Evolutionary conservation across 1,140 invertebrate genomes (phyloP).

Genomic region (Apis cerana): DNA sequence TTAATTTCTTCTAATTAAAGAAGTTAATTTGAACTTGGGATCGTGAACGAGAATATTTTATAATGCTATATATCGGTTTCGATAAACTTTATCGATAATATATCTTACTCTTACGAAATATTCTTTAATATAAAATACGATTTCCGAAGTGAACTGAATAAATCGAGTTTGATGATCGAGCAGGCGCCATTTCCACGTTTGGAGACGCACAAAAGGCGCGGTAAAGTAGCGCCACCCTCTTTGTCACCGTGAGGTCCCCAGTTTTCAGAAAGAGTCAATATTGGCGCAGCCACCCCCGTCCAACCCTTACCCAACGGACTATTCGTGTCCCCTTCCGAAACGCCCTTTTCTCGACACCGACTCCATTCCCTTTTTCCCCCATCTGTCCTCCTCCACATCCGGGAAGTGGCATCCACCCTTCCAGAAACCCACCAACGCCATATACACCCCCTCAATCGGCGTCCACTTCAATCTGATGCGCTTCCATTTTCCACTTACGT

Average conservation of each 20-base stretch:
- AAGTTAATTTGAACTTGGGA: no score
- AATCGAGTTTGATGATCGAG: neutral
- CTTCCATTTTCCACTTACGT: conserved; percentile 43
- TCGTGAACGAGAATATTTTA: no score
- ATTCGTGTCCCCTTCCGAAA: conserved; percentile 34
- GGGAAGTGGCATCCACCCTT: conserved; percentile 48
- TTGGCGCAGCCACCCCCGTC: conserved; percentile 71
- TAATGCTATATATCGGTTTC: no score
- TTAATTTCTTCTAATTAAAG: no score
- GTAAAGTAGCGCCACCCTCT: conserved; percentile 67
- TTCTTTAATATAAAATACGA: no score
- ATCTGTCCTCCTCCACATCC: conserved; percentile 55
- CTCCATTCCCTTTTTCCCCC: conserved; percentile 29
- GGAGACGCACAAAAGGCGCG: conserved; percentile 45
- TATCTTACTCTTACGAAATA: neutral
- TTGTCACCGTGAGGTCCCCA: conserved; percentile 47
- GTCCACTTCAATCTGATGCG: conserved; percentile 43
- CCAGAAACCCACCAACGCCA: conserved; percentile 29
- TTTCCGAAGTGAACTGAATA: neutral
- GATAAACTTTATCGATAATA: neutral
- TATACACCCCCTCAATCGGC: neutral
- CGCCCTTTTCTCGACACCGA: conserved; percentile 48
- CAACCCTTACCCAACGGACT: conserved; percentile 54
- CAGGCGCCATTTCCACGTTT: conserved; percentile 39
- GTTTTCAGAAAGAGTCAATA: conserved; percentile 72